Base-by-base conservation (phyloP, 2,888 invertebrate species). In the Oligia strigilis region DNA sequence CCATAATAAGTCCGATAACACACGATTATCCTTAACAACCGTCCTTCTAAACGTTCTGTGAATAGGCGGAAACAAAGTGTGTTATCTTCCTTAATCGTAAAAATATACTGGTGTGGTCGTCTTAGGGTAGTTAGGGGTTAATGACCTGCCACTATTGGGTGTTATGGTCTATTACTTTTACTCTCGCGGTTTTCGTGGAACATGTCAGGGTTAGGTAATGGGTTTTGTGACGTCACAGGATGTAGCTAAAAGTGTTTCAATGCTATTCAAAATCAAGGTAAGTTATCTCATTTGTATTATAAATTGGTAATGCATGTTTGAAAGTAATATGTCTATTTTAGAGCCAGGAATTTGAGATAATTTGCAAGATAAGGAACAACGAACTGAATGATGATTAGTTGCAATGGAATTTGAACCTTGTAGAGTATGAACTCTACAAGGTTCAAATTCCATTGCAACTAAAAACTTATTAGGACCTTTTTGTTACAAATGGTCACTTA, bases 1-100 rank as follows among this genome's bases (percentile, higher is more conserved):
- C 62, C 36, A 36, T 75, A 83, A 77, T 82, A 81, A 66, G 13
- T n/a, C 43, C 36, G 67, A 67, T 77, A 81, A 72, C 77, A 76
- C 49, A 77, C 73, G 46, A 79, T 86, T 79, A 82, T 78, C 77
- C 69, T 58, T 70, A 77, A 73, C 66, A 76, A 86, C 66, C 72
- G 65, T 69, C 66, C 52, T 55, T 49, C 8, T 55, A 62, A 80
- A 81, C 69, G 78, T 43, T 74, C 49, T 65, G 64, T 23, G 43
- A 77, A 72, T 64, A 80, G 71, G n/a, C 72, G 75, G 77, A 80
- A 86, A 84, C 84, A 86, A 80, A 86, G 62, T 73, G 64, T 67
- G 66, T 72, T 75, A 78, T 84, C 81, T 83, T 43, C 69, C 65
- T 62, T 14, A 72, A 69, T 83, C 84, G 67, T 87, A 86, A 88